Evolutionary conservation across 1,140 invertebrate genomes (phyloP).

Genomic region (Drosophila pandora): DNA sequence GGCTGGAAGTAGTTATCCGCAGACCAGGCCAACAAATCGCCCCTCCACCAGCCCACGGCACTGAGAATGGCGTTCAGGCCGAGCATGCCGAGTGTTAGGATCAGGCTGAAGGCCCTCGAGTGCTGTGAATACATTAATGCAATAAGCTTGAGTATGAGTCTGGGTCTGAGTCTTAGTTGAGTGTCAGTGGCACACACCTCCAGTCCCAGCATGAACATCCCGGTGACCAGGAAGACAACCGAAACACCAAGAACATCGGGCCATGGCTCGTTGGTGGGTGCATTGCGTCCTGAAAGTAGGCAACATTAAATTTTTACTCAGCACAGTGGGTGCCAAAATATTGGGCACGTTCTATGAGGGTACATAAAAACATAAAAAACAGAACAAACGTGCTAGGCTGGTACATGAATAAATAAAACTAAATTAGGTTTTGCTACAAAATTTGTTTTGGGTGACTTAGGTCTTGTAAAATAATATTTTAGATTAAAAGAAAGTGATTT

Average conservation of each 20-base stretch:
- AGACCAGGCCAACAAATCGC: slow-evolving; percentile 69
- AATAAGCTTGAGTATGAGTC: not conserved
- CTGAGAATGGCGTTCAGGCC: slow-evolving; percentile 72
- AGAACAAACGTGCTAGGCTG: not conserved
- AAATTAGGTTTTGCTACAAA: not conserved
- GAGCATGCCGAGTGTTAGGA: slow-evolving; percentile 78
- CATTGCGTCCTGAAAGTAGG: slow-evolving; percentile 83
- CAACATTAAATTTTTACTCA: slow-evolving; percentile 23
- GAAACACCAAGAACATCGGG: slow-evolving; percentile 88
- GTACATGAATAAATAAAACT: not conserved
- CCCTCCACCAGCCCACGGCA: slow-evolving; percentile 74
- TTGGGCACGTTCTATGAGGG: slow-evolving; percentile 28
- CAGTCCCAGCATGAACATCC: slow-evolving; percentile 88
- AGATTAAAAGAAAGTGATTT: too few species aligned
- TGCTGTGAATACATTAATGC: slow-evolving; percentile 57
- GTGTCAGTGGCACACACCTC: slow-evolving; percentile 84
- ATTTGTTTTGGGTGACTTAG: too few species aligned
- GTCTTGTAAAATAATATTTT: too few species aligned
- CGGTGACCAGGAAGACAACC: slow-evolving; percentile 87
- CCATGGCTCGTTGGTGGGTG: slow-evolving; percentile 87
- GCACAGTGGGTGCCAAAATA: slow-evolving; percentile 40
- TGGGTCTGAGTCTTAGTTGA: not conserved
- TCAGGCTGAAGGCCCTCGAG: slow-evolving; percentile 78
- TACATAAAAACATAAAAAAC: slow-evolving; percentile 2
- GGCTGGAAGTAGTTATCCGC: slow-evolving; percentile 72